Evolutionary conservation across 2,797 vertebrate genomes (phyloP).

Genomic region (Hydrophis major): DNA sequence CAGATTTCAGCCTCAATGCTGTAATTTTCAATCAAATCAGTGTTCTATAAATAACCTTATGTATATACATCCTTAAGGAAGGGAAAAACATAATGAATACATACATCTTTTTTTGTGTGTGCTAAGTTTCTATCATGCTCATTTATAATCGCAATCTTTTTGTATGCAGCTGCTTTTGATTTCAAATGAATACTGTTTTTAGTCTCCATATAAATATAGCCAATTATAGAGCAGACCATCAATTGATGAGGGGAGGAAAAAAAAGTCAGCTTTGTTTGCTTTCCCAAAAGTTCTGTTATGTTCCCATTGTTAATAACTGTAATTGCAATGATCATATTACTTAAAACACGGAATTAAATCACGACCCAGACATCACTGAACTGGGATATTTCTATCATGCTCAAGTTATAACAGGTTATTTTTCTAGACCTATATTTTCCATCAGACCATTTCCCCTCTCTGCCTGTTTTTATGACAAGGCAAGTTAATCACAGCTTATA

Average conservation of each 20-base stretch:
- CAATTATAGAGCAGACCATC: conserved; percentile 8
- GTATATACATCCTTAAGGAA: background rate
- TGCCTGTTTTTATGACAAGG: background rate
- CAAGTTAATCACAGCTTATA: background rate
- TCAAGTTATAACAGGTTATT: background rate
- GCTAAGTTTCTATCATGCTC: background rate
- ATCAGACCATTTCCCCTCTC: background rate
- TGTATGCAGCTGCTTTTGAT: conserved; percentile 1
- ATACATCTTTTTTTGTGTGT: fast-evolving
- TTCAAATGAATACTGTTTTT: conserved; percentile 11
- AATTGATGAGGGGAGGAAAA: background rate
- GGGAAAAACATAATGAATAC: conserved; percentile 26
- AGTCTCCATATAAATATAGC: conserved; percentile 27
- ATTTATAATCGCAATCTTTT: conserved; percentile 5
- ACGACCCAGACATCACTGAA: background rate
- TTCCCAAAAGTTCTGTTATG: background rate
- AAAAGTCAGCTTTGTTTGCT: background rate
- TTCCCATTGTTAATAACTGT: background rate
- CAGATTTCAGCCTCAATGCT: conserved; percentile 15
- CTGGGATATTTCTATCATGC: background rate
- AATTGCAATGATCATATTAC: background rate
- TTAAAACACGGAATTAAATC: background rate
- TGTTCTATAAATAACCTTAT: conserved; percentile 2
- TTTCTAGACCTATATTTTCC: background rate
- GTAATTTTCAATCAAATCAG: conserved; percentile 1